Conservation (phyloP, 2,113 vertebrate species). For the Narcine bancroftii region DNA sequence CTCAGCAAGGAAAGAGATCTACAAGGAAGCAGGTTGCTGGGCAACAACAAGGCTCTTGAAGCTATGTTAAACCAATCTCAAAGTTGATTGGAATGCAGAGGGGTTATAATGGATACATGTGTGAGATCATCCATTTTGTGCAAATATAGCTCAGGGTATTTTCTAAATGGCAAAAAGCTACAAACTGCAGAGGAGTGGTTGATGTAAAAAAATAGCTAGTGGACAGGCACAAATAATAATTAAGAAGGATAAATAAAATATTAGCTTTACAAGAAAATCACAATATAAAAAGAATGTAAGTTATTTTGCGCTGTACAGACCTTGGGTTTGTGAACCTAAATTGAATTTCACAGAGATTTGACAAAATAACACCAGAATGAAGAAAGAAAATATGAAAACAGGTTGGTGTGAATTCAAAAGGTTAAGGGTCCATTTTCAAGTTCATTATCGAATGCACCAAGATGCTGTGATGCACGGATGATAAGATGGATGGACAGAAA, state of each 20-base stretch:
- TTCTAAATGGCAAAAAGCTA: background rate
- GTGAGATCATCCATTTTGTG: background rate
- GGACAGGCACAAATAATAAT: background rate
- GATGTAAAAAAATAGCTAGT: background rate
- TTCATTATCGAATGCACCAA: too few species aligned
- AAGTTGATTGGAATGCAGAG: background rate
- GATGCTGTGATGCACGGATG: too few species aligned
- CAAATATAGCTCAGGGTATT: background rate
- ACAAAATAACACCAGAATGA: background rate
- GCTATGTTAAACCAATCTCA: background rate
- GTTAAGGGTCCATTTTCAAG: too few species aligned
- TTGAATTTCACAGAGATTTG: background rate
- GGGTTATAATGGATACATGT: background rate
- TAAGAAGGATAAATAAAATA: too few species aligned
- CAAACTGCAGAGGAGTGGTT: background rate
- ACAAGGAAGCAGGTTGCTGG: background rate
- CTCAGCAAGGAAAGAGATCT: background rate
- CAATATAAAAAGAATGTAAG: background rate
- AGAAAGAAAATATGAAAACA: too few species aligned
- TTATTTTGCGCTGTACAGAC: background rate
- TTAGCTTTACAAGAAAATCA: background rate
- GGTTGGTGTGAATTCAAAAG: too few species aligned
- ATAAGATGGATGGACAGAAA: too few species aligned
- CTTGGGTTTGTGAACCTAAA: background rate
- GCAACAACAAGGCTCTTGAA: background rate